Base-by-base conservation (phyloP, 2,797 vertebrate genomes). In the Melanogrammus aeglefinus region DNA sequence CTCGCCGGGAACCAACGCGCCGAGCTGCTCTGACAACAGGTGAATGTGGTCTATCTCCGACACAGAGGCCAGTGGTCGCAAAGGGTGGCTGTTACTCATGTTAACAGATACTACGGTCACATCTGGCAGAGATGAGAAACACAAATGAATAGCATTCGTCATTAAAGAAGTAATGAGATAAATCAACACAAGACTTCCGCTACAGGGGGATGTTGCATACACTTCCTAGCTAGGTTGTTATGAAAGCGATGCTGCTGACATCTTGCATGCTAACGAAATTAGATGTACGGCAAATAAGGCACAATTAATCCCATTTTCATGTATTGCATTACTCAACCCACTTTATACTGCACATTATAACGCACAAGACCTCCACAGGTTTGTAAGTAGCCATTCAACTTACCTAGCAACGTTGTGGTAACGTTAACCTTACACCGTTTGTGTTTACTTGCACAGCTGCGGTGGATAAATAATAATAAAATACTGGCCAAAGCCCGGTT, bases 1-100 rank as follows among this genome's bases (percentile, higher is more conserved):
- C 83, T 99, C 97, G 0, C 95, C 96, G 0, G 97, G 96, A 85
- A 98, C 95, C 78, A 99, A 94, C 6, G 95, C 96, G 4, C 97
- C 98, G 21, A 99, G 94, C 84, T 99, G 96, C 93, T 99, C 97
- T 0, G 98, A 99, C 86, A 99, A 93, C 84, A 99, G 96, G 91
- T 99, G 97, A 86, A 99, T 95, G 69, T 99, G 98, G 87, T 99
- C 97, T 3, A 99, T 98, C 91, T 99, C 97, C 33, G 97, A 96
- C 77, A 98, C 95, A 0, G 97, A 95, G 77, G 96, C 95, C 87
- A 96, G 94, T 0, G 97, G 96, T 44, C 96, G 96, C 73, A 99
- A 93, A 0, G 96, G 96, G 78, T 99, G 97, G 87, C 96, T 98
- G 93, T 98, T 98, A 90, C 97, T 99, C 97, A 99, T 99, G 93